phyloP scores from a whole-genome alignment of 1,140 invertebrate species.

The Bursaphelenchus mucronatus region DNA sequence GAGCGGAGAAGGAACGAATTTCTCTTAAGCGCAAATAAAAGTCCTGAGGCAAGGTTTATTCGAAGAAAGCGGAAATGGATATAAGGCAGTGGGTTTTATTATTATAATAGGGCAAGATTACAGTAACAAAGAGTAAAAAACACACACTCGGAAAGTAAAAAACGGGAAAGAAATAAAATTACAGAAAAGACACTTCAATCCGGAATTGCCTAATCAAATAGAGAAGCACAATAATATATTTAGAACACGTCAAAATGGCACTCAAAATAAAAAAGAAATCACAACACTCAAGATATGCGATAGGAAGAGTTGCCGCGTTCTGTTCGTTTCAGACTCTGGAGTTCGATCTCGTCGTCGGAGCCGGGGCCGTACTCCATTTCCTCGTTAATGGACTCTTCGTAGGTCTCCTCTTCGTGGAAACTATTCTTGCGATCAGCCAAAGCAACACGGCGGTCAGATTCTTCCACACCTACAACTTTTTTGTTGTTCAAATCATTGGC shows the following conservation, averaged over 20 bases:
- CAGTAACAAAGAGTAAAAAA: too few relatives aligned
- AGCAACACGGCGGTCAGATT: constrained; percentile 1
- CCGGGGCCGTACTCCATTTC: constrained; percentile 44
- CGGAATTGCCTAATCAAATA: too few relatives aligned
- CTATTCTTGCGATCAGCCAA: background rate
- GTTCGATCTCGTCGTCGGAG: constrained; percentile 7
- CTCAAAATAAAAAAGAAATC: constrained; percentile 5
- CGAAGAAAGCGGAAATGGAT: too few relatives aligned
- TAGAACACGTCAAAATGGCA: background rate
- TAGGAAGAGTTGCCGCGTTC: constrained; percentile 38
- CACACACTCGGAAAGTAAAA: too few relatives aligned
- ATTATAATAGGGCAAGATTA: too few relatives aligned
- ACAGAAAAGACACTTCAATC: too few relatives aligned
- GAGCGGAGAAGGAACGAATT: constrained; percentile 57
- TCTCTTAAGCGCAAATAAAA: constrained; percentile 16
- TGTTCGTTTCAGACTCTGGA: constrained; percentile 36
- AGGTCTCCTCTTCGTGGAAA: constrained; percentile 57
- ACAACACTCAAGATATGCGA: background rate
- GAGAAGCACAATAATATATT: too few relatives aligned
- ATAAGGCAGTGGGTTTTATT: too few relatives aligned
- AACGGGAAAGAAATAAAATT: too few relatives aligned
- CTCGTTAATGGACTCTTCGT: constrained; percentile 58
- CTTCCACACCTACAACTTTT: too few relatives aligned
- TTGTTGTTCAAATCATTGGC: constrained; percentile 15
- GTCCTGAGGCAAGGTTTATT: too few relatives aligned